phyloP scores from a whole-genome alignment of 1,140 invertebrate species.

The Platyura marginata region DNA sequence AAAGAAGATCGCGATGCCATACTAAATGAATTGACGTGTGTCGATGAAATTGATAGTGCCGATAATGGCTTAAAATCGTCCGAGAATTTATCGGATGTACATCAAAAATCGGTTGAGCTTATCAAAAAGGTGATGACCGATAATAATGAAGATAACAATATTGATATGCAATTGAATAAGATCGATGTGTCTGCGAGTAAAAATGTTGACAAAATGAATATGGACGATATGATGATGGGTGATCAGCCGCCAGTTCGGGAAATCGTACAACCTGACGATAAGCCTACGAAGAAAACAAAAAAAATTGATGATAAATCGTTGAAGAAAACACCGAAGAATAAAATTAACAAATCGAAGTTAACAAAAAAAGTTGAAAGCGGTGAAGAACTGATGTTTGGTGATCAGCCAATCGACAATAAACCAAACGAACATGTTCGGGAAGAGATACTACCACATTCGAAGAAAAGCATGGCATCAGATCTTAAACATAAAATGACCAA shows the following conservation, averaged over 20 bases:
- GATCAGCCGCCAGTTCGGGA: constrained; percentile 14
- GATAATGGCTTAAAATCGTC: background rate
- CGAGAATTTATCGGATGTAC: constrained; percentile 12
- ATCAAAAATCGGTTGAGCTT: constrained; percentile 22
- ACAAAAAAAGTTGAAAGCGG: background rate
- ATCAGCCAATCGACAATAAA: constrained; percentile 1
- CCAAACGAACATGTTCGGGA: background rate
- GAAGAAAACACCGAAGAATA: background rate
- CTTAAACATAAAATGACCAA: no score
- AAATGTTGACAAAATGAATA: background rate
- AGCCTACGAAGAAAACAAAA: background rate
- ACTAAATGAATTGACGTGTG: constrained; percentile 15
- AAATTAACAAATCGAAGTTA: background rate
- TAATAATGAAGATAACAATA: constrained; percentile 23
- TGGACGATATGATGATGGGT: constrained; percentile 21
- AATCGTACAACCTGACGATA: constrained; percentile 9
- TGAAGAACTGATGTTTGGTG: constrained; percentile 3
- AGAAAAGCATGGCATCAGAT: no score
- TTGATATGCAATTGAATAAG: constrained; percentile 2
- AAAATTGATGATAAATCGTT: background rate
- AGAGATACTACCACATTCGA: no score
- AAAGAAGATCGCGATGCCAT: constrained; percentile 29
- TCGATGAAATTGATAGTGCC: background rate
- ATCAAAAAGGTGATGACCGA: constrained; percentile 20
- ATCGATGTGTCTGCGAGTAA: background rate